Evolutionary conservation across 2,797 vertebrate genomes (phyloP).

Genomic region (Lateolabrax maculatus): DNA sequence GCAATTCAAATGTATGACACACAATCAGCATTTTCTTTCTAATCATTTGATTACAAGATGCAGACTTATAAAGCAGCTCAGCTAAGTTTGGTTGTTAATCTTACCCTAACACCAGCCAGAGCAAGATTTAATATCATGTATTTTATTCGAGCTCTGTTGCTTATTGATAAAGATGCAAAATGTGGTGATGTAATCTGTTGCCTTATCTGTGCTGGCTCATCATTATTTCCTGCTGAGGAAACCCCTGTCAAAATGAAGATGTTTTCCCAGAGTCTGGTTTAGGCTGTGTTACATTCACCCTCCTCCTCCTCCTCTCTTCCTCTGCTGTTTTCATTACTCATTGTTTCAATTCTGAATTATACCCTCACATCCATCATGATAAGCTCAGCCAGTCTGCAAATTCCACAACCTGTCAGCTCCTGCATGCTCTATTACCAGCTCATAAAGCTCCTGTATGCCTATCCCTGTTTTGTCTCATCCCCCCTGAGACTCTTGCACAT

Average conservation of each 20-base stretch:
- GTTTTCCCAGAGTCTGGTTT: constrained; percentile 21
- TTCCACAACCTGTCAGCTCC: constrained; percentile 35
- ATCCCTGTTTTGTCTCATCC: constrained; percentile 30
- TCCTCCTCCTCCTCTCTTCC: constrained; percentile 7
- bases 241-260: constrained; percentile 7
- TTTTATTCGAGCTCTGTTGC: background rate
- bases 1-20: background rate
- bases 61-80: constrained; percentile 7
- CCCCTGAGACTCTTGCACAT: constrained; percentile 39
- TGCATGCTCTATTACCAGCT: background rate
- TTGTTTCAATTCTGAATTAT: constrained; percentile 12
- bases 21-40: background rate
- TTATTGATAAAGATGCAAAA: constrained; percentile 20
- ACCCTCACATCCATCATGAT: background rate
- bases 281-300: constrained; percentile 17
- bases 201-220: constrained; percentile 4
- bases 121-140: background rate
- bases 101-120: background rate
- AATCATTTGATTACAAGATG: background rate
- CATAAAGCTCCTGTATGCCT: constrained; percentile 6
- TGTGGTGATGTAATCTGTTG: constrained; percentile 2
- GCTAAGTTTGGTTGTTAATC: constrained; percentile 46
- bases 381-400: constrained; percentile 34
- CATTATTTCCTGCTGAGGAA: constrained; percentile 7
- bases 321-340: constrained; percentile 16